A percentile compares a stretch with the other conserved stretches of the same genome.
Evolutionary conservation across 2,113 vertebrate genomes (phyloP).

Genomic region (Perca flavescens): DNA sequence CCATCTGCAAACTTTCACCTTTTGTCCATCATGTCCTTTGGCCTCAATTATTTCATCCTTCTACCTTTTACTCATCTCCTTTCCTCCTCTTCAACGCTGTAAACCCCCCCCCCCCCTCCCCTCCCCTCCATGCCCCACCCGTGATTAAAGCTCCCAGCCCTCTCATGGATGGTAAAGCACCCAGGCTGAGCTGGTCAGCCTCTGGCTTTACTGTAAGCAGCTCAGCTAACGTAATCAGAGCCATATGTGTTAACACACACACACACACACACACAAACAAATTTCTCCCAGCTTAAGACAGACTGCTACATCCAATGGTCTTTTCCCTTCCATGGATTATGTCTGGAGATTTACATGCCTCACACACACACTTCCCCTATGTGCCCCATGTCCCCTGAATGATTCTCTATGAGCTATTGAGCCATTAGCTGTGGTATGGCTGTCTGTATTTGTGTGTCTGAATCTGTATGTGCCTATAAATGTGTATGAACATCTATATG

Average conservation of each 20-base stretch:
- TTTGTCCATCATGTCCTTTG: constrained; percentile 64
- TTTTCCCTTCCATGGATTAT: constrained; percentile 77
- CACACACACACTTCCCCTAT: not conserved
- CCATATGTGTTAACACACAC: constrained; percentile 65
- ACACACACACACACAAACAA: constrained; percentile 47
- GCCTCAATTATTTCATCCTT: constrained; percentile 70
- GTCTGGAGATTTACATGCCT: constrained; percentile 70
- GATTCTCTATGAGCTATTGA: constrained; percentile 69
- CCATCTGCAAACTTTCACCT: constrained; percentile 69
- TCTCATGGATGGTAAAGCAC: constrained; percentile 64
- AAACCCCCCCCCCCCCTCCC: not conserved
- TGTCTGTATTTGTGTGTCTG: constrained; percentile 51
- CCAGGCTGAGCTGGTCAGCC: constrained; percentile 71
- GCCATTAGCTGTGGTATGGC: constrained; percentile 57
- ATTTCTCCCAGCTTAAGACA: constrained; percentile 70
- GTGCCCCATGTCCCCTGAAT: constrained; percentile 48
- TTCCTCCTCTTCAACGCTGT: constrained; percentile 9
- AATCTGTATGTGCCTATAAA: constrained; percentile 34
- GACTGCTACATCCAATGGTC: constrained; percentile 65
- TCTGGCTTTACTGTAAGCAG: constrained; percentile 75
- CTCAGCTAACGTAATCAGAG: constrained; percentile 74
- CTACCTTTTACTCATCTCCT: constrained; percentile 66
- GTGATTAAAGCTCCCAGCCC: constrained; percentile 65
- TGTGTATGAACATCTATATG: constrained; percentile 45
- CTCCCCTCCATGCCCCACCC: not conserved